Percentiles rank a stretch among this genome's conserved stretches.
Evolutionary conservation across 2,888 invertebrate species (phyloP).

Genomic region (Branchellion lobata): DNA sequence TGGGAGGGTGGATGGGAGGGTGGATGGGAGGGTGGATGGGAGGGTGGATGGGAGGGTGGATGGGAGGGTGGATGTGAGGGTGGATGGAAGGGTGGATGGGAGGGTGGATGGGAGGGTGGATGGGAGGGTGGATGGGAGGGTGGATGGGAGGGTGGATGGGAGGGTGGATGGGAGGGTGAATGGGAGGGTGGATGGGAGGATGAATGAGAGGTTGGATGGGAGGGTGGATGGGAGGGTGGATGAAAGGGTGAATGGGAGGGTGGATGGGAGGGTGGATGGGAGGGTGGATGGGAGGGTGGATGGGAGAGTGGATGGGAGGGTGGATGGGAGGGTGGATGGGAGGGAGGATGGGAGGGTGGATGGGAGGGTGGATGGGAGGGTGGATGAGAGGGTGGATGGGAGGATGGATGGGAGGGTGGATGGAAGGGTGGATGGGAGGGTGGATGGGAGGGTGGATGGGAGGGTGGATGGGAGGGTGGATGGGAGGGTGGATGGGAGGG

Average conservation of each 20-base stretch:
- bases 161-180: background rate
- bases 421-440: background rate
- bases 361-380: background rate
- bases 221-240: too few relatives aligned
- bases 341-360: background rate
- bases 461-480: background rate
- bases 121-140: too few relatives aligned
- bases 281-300: background rate
- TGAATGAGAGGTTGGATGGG: background rate
- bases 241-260: background rate
- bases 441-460: too few relatives aligned
- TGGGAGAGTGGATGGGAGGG: background rate
- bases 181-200: background rate
- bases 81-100: too few relatives aligned
- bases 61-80: background rate
- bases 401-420: too few relatives aligned
- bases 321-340: background rate
- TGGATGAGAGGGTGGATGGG: background rate
- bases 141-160: background rate
- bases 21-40: too few relatives aligned
- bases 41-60: background rate
- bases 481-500: background rate
- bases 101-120: background rate
- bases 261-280: too few relatives aligned
- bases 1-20: background rate